Conservation (phyloP, 1,140 invertebrate species). For the Danaus plexippus region DNA sequence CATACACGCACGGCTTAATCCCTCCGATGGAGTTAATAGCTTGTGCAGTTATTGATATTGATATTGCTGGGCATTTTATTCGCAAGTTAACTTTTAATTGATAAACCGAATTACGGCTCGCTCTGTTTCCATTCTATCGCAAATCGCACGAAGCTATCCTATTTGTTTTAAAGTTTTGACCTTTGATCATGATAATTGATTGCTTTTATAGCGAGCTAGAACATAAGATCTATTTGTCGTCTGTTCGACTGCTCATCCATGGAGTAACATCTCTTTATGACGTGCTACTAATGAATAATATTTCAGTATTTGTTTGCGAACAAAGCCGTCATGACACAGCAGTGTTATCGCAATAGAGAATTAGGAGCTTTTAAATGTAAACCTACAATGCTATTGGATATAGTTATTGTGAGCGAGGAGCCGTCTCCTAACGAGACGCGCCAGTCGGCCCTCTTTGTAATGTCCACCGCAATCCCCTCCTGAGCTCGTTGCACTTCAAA, state of each 20-base stretch:
- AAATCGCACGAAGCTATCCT: too few species aligned
- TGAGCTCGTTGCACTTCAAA: conserved; percentile 32
- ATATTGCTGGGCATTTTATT: conserved; percentile 14
- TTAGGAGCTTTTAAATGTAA: conserved; percentile 21
- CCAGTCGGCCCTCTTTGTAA: conserved; percentile 17
- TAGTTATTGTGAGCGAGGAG: conserved; percentile 38
- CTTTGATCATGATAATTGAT: too few species aligned
- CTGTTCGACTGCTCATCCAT: too few species aligned
- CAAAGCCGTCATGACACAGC: too few species aligned
- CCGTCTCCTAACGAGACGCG: conserved; percentile 36
- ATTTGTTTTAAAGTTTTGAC: too few species aligned
- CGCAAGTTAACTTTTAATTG: conserved; percentile 14
- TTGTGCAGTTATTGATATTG: conserved; percentile 48
- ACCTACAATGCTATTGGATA: conserved; percentile 24
- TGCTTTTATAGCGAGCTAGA: too few species aligned
- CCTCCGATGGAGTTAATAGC: conserved; percentile 50
- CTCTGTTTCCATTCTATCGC: too few species aligned
- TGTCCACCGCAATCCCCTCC: conserved; percentile 22
- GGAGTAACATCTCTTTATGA: too few species aligned
- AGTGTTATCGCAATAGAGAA: conserved; percentile 12
- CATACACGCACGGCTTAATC: conserved; percentile 46
- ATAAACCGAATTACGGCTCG: not conserved
- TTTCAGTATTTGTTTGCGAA: too few species aligned
- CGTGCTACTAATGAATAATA: too few species aligned
- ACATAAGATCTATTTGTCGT: too few species aligned